phyloP scores from a whole-genome alignment of 2,113 vertebrate species.

The Oryzias woworae region DNA sequence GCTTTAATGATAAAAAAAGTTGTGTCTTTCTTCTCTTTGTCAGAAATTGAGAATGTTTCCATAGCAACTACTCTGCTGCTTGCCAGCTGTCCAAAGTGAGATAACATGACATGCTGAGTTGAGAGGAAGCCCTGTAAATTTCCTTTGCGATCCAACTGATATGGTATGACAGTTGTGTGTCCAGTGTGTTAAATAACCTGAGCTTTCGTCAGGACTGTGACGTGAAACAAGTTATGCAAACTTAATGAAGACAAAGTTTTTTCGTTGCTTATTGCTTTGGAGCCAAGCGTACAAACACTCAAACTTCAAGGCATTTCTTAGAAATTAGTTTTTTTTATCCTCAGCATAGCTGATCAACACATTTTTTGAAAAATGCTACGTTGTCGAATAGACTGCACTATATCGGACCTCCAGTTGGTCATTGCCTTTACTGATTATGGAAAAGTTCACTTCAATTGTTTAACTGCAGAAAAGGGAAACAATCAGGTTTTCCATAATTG shows the following conservation, averaged over 20 bases:
- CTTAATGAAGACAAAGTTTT: no score
- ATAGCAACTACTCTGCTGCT: conserved; percentile 68
- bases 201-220: neutral
- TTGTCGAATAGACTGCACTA: no score
- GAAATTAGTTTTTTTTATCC: no score
- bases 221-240: neutral
- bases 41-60: conserved; percentile 69
- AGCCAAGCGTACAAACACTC: no score
- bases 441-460: no score
- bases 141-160: conserved; percentile 34
- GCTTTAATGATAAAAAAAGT: conserved; percentile 61
- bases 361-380: no score
- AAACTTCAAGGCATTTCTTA: no score
- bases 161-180: conserved; percentile 18
- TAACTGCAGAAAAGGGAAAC: no score
- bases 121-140: conserved; percentile 48
- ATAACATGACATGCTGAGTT: conserved; percentile 60
- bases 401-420: no score
- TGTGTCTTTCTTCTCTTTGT: conserved; percentile 56
- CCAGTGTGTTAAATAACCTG: conserved; percentile 5
- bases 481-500: neutral
- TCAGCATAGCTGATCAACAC: no score
- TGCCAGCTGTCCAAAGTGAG: conserved; percentile 71
- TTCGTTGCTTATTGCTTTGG: no score
- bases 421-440: no score